phyloP scores from a whole-genome alignment of 2,113 vertebrate species.

The Psittacula cyanocephala region DNA sequence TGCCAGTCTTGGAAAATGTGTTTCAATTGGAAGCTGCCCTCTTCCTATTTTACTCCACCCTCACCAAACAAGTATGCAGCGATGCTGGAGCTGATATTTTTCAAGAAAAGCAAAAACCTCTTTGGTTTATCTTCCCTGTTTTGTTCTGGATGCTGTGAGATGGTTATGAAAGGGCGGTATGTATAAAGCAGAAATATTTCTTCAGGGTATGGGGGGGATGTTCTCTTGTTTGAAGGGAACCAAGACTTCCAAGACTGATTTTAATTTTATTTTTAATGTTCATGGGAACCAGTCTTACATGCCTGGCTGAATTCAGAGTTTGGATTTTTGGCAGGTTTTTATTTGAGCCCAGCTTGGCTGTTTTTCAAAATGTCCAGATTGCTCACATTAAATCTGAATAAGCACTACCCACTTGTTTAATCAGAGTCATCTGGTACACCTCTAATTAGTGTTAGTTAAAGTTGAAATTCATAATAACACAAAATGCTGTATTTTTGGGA shows the following conservation, averaged over 20 bases:
- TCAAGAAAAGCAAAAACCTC: not conserved
- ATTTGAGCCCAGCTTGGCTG: conserved; percentile 71
- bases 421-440: conserved; percentile 67
- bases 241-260: conserved; percentile 68
- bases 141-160: conserved; percentile 23
- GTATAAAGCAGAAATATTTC: conserved; percentile 38
- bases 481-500: not conserved
- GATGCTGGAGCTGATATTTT: not conserved
- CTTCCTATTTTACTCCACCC: not conserved
- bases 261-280: conserved; percentile 76
- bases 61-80: not conserved
- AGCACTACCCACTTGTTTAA: conserved; percentile 70
- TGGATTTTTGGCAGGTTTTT: conserved; percentile 74
- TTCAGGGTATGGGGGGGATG: conserved; percentile 40
- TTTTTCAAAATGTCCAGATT: conserved; percentile 76
- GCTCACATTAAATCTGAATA: conserved; percentile 74
- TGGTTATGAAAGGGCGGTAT: conserved; percentile 50
- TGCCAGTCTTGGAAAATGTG: conserved; percentile 54
- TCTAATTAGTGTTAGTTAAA: conserved; percentile 72
- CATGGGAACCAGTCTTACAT: conserved; percentile 69
- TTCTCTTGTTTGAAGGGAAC: conserved; percentile 50
- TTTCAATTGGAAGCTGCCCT: conserved; percentile 51
- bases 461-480: conserved; percentile 47
- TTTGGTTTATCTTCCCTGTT: not conserved
- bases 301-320: conserved; percentile 69